Conservation (phyloP, 2,797 vertebrate species). For the Botia kubotai region DNA sequence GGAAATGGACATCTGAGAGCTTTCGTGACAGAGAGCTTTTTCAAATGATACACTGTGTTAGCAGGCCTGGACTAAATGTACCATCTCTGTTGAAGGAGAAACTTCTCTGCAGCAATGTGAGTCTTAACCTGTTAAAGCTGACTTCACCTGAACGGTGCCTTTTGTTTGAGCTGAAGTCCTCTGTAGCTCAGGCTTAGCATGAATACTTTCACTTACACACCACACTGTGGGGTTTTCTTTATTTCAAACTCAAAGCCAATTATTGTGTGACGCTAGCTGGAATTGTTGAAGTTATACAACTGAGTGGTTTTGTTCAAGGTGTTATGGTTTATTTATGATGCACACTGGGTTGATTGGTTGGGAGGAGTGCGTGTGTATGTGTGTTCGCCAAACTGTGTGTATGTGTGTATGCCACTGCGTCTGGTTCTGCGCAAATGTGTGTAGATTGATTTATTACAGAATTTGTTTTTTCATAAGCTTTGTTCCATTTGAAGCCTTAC, state of each 20-base stretch:
- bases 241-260: neutral
- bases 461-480: neutral
- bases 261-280: neutral
- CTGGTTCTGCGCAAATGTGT: neutral
- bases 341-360: neutral
- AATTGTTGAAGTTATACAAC: neutral
- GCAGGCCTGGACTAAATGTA: conserved; percentile 26
- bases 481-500: neutral
- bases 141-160: conserved; percentile 5
- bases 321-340: neutral
- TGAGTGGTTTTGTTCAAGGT: neutral
- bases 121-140: conserved; percentile 31
- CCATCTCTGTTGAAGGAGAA: conserved; percentile 27
- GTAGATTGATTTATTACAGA: neutral
- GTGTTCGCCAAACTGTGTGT: neutral
- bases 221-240: neutral
- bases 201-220: neutral
- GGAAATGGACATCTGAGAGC: conserved; percentile 50
- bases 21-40: conserved; percentile 53
- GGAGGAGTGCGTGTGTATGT: neutral
- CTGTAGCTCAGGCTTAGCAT: neutral
- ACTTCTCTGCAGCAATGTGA: conserved; percentile 24
- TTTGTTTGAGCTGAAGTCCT: conserved; percentile 31
- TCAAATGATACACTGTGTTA: conserved; percentile 55
- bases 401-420: too few relatives aligned